Base-by-base conservation (phyloP, 2,797 vertebrate genomes). In the Myotis planiceps region DNA sequence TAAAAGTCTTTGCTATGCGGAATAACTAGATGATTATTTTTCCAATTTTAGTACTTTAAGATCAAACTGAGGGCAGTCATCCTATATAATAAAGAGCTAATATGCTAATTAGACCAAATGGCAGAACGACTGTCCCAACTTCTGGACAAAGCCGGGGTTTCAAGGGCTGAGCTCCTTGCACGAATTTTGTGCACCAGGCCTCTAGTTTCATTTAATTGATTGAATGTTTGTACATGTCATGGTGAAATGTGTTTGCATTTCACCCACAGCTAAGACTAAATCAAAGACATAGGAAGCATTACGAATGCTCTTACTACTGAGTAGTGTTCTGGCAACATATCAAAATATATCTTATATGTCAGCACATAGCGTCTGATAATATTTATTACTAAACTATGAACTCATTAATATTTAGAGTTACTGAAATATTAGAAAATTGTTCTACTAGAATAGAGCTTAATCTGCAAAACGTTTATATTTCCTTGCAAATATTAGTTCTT, bases 331-430 rank as follows among this genome's bases (percentile, higher is more conserved):
- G 63, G 34, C 51, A 63, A 32, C 34, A 32, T 63, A 32, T 51
- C 32, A 82, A 80, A 93, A 66, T 25, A 63, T 23, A 49, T 60
- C 32, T 55, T 34, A 51, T 4, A 18, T 23, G 2, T 51, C 55
- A 74, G 21, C 47, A 53, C 6, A 82, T 7, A 42, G 63, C 58
- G 27, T 42, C 72, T 32, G 8, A 39, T 39, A 37, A 39, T 37
- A 68, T 76, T 49, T 69, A 34, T 34, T 15, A 13, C n/a, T 94
- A 47, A 68, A 66, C 27, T 65, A 53, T 72, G 66, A 53, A 82
- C 23, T 47, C 29, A 66, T 51, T 63, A 82, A 71, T 69, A 49
- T n/a, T 86, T 69, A 92, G 49, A 92, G 51, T 53, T 84, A 47
- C 13, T 55, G 65, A 76, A 85, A 68, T 84, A 58, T 47, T 63